Percentiles rank a stretch among this genome's conserved stretches.
phyloP scores from a whole-genome alignment of 2,113 vertebrate species.

The Sorex fumeus region DNA sequence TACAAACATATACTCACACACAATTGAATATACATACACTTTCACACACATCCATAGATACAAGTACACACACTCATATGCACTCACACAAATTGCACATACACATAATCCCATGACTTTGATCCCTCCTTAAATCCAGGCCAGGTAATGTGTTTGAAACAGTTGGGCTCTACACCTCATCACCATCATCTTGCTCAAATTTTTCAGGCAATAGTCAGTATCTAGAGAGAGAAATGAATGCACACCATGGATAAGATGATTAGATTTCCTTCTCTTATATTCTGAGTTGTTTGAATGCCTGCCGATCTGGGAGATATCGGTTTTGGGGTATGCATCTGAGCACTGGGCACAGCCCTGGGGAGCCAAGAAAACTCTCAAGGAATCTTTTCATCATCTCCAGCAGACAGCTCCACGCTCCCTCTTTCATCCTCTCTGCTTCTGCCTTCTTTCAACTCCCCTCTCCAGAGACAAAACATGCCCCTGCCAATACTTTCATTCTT shows the following conservation, averaged over 20 bases:
- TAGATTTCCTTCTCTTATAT: conserved; percentile 26
- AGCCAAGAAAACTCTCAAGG: neutral
- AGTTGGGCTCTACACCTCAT: conserved; percentile 31
- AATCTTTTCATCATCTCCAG: neutral
- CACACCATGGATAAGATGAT: conserved; percentile 3
- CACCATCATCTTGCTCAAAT: conserved; percentile 17
- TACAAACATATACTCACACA: no score
- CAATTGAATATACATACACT: no score
- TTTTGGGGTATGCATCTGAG: neutral
- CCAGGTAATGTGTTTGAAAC: conserved; percentile 42
- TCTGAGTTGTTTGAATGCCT: conserved; percentile 26
- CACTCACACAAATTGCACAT: no score
- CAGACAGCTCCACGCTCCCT: fast-evolving
- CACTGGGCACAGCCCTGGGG: neutral
- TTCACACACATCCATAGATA: no score
- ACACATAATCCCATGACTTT: neutral
- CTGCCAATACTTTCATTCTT: neutral
- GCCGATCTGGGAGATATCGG: neutral
- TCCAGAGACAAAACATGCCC: neutral
- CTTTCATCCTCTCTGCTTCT: neutral
- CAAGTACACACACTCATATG: no score
- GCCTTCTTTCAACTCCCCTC: neutral
- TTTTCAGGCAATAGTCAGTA: conserved; percentile 48
- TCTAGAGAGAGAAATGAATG: neutral
- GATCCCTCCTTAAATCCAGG: neutral